Conservation (phyloP, 2,113 vertebrate species). For the Rattus rattus region DNA sequence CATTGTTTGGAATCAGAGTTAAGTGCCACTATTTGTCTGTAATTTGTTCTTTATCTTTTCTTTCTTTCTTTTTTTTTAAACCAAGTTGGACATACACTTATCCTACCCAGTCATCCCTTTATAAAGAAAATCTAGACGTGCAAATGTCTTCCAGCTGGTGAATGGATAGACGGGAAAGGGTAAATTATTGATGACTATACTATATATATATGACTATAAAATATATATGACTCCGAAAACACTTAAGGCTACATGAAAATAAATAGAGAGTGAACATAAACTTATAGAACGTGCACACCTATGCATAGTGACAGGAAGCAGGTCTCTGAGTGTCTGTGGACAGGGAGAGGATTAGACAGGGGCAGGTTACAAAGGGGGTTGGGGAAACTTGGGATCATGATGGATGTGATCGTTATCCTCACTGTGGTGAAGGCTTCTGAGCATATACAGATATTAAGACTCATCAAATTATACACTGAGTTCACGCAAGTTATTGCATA, state of each 20-base stretch:
- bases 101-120: neutral
- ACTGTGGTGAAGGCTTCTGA: neutral
- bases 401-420: neutral
- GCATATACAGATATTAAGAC: neutral
- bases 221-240: neutral
- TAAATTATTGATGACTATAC: neutral
- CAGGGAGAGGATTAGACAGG: neutral
- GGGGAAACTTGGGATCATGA: neutral
- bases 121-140: neutral
- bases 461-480: neutral
- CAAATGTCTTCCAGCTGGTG: neutral
- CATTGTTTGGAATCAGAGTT: neutral
- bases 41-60: neutral
- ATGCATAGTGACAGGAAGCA: neutral
- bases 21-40: neutral
- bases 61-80: neutral
- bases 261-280: neutral
- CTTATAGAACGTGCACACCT: neutral
- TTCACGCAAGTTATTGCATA: neutral
- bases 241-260: neutral
- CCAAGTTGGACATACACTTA: neutral
- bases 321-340: neutral
- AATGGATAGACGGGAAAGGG: neutral
- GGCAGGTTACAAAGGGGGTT: neutral
- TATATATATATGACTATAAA: neutral